Conservation (phyloP, 1,140 invertebrate genomes). For the Ruditapes philippinarum region DNA sequence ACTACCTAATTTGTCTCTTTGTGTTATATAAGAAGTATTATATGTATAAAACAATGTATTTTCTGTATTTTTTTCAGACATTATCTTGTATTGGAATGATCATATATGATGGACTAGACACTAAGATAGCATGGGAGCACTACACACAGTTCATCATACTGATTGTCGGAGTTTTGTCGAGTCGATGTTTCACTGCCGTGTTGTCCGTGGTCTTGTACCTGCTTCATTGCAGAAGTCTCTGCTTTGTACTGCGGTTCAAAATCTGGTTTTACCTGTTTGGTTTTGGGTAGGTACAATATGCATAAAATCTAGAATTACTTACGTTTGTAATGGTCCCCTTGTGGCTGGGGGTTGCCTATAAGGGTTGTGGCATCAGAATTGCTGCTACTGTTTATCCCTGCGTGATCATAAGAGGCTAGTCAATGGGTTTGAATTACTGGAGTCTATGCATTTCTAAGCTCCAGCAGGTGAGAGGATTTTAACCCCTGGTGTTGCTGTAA, state of each 20-base stretch:
- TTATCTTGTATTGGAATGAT: slow-evolving; percentile 91
- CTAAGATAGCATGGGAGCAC: slow-evolving; percentile 87
- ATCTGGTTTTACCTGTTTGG: slow-evolving; percentile 91
- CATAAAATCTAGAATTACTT: too few relatives aligned
- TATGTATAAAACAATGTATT: too few relatives aligned
- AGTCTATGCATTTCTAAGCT: too few relatives aligned
- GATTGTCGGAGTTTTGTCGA: slow-evolving; percentile 92
- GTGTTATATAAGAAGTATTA: too few relatives aligned
- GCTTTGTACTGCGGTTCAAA: slow-evolving; percentile 92
- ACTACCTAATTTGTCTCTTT: too few relatives aligned
- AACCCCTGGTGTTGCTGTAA: too few relatives aligned
- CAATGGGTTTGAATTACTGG: too few relatives aligned
- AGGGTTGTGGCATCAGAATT: too few relatives aligned
- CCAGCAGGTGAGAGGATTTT: too few relatives aligned
- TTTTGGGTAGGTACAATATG: slow-evolving; percentile 90
- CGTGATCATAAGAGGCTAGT: too few relatives aligned
- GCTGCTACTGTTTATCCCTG: too few relatives aligned
- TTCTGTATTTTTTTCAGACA: slow-evolving; percentile 88
- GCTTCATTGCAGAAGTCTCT: slow-evolving; percentile 93
- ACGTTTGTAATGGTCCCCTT: slow-evolving; percentile 9
- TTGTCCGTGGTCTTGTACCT: slow-evolving; percentile 93
- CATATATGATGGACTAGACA: slow-evolving; percentile 89
- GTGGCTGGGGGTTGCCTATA: too few relatives aligned
- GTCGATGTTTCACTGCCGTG: slow-evolving; percentile 94
- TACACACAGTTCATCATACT: slow-evolving; percentile 92